Evolutionary conservation across 2,888 invertebrate genomes (phyloP), one percentile per base, ranked within the genome.

Genomic region (Scaptomyza parva): DNA sequence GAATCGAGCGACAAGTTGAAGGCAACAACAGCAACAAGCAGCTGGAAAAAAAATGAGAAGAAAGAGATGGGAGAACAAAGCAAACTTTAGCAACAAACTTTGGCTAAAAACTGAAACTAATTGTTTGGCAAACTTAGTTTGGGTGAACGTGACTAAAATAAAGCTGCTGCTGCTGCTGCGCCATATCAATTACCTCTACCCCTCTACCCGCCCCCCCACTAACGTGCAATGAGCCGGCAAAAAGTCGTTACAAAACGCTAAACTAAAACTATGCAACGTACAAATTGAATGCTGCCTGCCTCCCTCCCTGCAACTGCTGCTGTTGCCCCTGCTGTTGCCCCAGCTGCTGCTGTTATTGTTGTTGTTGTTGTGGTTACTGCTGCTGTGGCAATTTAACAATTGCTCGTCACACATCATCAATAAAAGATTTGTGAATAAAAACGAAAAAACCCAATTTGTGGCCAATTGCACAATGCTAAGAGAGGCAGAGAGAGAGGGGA

Each of bases 341-440:
- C n/a, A 54, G 43, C 37, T 50, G 48, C 33, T 14, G 14, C 28
- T 0, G 3, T 37, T 47, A 33, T 24, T 3, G 2, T 14, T 59
- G 50, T 30, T 18, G n/a, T 17, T 9, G 7, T 30, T 51, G 22
- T 11, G 5, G 17, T 3, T 55, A 51, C 18, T n/a, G 12, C 28
- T 35, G 22, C 14, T 41, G 40, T 40, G 40, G 11, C 47, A 43
- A 33, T 33, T 45, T 53, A 54, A 44, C 61, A 35, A 58, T 59
- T 47, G 48, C 52, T 71, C 76, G 69, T 76, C 76, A 68, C 81
- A 84, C 86, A 86, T 86, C 87, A 84, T 84, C 83, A 86, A 86
- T 86, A 84, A 84, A 78, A 65, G 72, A 70, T 79, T 59, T 67
- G 70, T 52, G 73, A 48, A 79, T 63, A 69, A 75, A 68, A 77